These are phyloP conservation scores for Gobio gobio DNA, from an alignment of 2,113 vertebrate species.

Conservation along the genomic window DNA sequence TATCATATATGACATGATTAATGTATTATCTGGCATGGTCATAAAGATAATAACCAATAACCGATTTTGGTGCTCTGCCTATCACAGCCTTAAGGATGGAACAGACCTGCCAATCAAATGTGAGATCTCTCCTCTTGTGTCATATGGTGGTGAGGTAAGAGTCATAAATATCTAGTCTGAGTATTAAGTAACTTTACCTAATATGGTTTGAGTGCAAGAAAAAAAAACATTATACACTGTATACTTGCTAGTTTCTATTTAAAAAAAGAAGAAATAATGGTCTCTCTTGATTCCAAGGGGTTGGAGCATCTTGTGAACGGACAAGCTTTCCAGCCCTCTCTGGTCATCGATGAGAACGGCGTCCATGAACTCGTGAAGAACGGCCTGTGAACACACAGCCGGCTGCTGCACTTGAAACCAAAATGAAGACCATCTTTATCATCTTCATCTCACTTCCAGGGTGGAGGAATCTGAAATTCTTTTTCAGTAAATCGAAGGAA, in stretches of 20 bases:
- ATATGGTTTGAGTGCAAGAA: background rate
- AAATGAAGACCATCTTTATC: constrained; percentile 9
- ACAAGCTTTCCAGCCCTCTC: constrained; percentile 81
- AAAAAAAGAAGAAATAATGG: background rate
- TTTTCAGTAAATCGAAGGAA: constrained; percentile 77
- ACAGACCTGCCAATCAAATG: constrained; percentile 93
- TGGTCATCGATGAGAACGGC: constrained; percentile 84
- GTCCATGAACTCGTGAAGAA: constrained; percentile 89
- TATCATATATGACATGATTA: background rate
- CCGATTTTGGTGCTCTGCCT: constrained; percentile 40
- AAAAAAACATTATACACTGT: too few relatives aligned
- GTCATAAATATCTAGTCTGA: background rate
- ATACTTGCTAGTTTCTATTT: background rate
- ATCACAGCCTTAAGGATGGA: constrained; percentile 89
- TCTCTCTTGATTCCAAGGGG: constrained; percentile 73
- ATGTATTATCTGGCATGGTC: background rate
- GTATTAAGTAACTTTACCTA: too few relatives aligned
- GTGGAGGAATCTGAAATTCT: constrained; percentile 64
- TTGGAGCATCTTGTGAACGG: constrained; percentile 84
- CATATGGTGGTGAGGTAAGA: constrained; percentile 94
- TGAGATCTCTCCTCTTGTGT: constrained; percentile 93
- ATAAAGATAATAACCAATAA: background rate
- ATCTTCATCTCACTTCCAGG: constrained; percentile 50
- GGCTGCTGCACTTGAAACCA: background rate
- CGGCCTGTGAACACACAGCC: constrained; percentile 71